Conservation (phyloP, 2,113 vertebrate genomes). For the Rhinoderma darwinii region DNA sequence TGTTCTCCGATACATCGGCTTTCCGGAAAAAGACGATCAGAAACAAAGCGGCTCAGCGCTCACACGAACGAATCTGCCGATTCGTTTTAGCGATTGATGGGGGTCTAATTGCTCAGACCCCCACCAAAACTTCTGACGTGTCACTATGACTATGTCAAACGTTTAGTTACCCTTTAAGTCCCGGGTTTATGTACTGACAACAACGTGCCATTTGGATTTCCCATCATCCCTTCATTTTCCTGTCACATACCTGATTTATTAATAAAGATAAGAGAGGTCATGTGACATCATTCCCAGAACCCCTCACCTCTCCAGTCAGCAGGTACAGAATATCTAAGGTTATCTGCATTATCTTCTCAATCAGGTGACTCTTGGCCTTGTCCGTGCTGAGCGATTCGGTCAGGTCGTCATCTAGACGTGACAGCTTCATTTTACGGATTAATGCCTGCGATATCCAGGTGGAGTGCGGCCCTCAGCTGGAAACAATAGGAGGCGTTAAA, state of each 20-base stretch:
- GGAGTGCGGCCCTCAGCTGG: background rate
- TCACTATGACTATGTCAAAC: too few relatives aligned
- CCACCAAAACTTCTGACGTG: too few relatives aligned
- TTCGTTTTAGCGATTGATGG: too few relatives aligned
- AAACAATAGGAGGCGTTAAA: too few relatives aligned
- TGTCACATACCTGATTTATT: background rate
- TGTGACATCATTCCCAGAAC: background rate
- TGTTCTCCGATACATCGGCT: too few relatives aligned
- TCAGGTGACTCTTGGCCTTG: background rate
- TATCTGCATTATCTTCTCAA: background rate
- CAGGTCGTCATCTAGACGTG: background rate
- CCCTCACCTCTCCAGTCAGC: constrained; percentile 37
- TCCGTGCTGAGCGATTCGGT: background rate
- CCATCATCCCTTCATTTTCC: background rate
- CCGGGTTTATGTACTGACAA: background rate
- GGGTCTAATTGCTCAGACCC: too few relatives aligned
- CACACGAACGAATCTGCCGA: too few relatives aligned
- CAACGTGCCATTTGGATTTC: too few relatives aligned
- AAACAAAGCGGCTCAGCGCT: too few relatives aligned
- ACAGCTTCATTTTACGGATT: background rate
- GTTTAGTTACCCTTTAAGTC: too few relatives aligned
- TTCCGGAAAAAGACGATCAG: too few relatives aligned
- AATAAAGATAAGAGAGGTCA: background rate
- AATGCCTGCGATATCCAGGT: background rate
- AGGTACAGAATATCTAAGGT: constrained; percentile 22